Conservation (phyloP, 2,113 vertebrate species). For the Clarias batrachus region DNA sequence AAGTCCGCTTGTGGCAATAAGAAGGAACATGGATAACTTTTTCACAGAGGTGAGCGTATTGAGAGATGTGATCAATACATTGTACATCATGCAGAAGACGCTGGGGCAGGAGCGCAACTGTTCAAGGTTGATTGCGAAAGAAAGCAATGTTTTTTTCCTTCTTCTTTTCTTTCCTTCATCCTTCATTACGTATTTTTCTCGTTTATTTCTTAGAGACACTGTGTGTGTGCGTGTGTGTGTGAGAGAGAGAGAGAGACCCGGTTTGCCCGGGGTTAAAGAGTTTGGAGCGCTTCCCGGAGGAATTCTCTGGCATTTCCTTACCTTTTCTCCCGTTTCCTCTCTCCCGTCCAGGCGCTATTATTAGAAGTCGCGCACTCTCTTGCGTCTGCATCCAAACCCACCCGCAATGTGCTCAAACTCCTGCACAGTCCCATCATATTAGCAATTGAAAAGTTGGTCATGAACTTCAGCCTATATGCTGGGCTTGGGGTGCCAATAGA, state of each 20-base stretch:
- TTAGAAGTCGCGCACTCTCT: constrained; percentile 49
- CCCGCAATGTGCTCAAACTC: background rate
- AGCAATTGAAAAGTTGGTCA: background rate
- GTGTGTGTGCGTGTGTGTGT: background rate
- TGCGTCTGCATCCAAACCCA: background rate
- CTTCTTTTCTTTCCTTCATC: background rate
- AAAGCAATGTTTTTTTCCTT: background rate
- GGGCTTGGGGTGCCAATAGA: background rate
- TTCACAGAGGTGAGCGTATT: constrained; percentile 79
- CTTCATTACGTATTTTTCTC: background rate
- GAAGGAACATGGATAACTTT: constrained; percentile 80
- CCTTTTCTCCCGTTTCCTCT: constrained; percentile 73
- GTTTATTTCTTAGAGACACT: background rate
- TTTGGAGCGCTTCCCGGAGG: constrained; percentile 63
- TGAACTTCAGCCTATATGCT: background rate
- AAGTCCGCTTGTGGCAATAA: constrained; percentile 58
- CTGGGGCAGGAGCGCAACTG: background rate
- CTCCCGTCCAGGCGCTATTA: constrained; percentile 54
- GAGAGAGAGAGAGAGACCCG: background rate
- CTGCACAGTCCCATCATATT: background rate
- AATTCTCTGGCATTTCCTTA: constrained; percentile 71
- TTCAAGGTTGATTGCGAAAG: background rate
- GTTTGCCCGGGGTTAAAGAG: constrained; percentile 12
- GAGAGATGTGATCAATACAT: background rate
- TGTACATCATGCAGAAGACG: background rate